phyloP scores from a whole-genome alignment of 2,113 vertebrate species.

The Psilopogon haemacephalus region DNA sequence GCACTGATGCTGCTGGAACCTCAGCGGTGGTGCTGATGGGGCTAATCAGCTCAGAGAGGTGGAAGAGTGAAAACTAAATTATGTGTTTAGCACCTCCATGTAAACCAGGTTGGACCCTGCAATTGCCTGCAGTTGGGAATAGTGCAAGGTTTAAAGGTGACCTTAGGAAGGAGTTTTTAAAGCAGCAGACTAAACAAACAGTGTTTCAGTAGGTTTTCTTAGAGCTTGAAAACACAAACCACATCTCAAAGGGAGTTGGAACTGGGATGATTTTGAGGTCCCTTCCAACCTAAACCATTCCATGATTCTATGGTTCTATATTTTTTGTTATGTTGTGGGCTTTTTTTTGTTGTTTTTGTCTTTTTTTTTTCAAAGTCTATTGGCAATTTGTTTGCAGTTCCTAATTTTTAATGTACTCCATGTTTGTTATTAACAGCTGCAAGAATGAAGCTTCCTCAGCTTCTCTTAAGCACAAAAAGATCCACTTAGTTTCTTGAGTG shows the following conservation, averaged over 20 bases:
- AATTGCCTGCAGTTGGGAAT: neutral
- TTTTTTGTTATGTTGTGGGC: too few relatives aligned
- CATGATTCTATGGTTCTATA: too few relatives aligned
- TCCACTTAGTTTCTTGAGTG: neutral
- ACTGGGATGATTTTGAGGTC: too few relatives aligned
- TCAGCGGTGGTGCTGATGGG: constrained; percentile 17
- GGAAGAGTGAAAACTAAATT: constrained; percentile 28
- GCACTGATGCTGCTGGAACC: constrained; percentile 13
- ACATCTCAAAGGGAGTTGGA: neutral
- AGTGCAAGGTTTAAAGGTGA: constrained; percentile 6
- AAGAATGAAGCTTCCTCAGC: neutral
- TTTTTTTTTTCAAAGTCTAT: neutral
- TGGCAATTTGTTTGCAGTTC: neutral
- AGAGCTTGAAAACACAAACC: neutral
- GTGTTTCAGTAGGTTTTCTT: neutral
- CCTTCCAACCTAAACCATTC: too few relatives aligned
- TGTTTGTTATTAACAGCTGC: neutral
- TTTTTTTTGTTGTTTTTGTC: neutral
- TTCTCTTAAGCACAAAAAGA: neutral
- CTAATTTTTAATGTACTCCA: neutral
- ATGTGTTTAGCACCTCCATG: constrained; percentile 4
- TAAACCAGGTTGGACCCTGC: constrained; percentile 4
- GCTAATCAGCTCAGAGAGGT: constrained; percentile 39
- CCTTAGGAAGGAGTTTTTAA: neutral
- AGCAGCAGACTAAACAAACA: neutral